Evolutionary conservation across 1,140 invertebrate species (phyloP).

Genomic region (Drosophila santomea): DNA sequence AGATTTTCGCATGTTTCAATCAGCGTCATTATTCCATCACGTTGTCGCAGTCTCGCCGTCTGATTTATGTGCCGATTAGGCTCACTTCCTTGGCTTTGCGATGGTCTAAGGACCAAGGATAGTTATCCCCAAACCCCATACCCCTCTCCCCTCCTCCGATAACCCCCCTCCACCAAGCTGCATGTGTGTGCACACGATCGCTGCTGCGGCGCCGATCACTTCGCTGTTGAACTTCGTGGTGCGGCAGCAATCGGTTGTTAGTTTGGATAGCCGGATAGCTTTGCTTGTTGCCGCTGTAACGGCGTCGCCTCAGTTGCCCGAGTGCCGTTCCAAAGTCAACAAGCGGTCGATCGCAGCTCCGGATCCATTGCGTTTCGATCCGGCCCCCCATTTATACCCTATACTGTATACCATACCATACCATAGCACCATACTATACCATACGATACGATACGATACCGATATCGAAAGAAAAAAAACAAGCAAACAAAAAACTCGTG

Average conservation of each 20-base stretch:
- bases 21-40: slow-evolving; percentile 75
- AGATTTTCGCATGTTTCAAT: slow-evolving; percentile 64
- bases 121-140: not conserved
- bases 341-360: slow-evolving; percentile 50
- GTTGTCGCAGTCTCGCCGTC: slow-evolving; percentile 44
- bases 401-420: not conserved
- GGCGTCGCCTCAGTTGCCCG: slow-evolving; percentile 61
- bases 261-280: slow-evolving; percentile 37
- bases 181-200: not conserved
- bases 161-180: not conserved
- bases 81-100: not conserved
- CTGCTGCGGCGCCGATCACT: slow-evolving; percentile 7
- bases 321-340: slow-evolving; percentile 78
- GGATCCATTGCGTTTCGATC: slow-evolving; percentile 12
- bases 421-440: slow-evolving; percentile 1
- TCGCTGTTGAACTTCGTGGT: slow-evolving; percentile 33
- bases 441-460: not conserved
- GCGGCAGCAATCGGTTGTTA: slow-evolving; percentile 8
- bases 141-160: too few species aligned
- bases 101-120: slow-evolving; percentile 30
- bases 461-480: too few species aligned
- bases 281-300: slow-evolving; percentile 53
- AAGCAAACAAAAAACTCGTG: not conserved
- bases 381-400: slow-evolving; percentile 5
- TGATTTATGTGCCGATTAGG: slow-evolving; percentile 57